Conservation (phyloP, 2,797 vertebrate species). For the Tolypeutes matacus region DNA sequence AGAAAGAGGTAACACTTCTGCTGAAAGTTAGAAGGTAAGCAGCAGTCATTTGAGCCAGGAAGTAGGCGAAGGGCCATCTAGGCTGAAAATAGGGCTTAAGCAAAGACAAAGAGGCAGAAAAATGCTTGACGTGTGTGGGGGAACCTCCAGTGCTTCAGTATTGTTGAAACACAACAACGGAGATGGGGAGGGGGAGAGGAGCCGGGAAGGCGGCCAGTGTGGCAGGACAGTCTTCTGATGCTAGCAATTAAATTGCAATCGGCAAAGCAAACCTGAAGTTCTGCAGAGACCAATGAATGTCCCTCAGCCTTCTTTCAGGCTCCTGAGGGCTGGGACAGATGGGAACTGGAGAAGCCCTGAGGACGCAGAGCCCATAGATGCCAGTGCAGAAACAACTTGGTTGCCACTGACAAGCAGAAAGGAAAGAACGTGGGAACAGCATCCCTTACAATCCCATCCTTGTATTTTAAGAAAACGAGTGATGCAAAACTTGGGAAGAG, state of each 20-base stretch:
- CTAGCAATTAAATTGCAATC: not conserved
- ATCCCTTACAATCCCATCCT: constrained; percentile 70
- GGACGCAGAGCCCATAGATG: not conserved
- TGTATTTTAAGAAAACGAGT: constrained; percentile 78
- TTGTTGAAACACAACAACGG: not conserved
- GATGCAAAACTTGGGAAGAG: constrained; percentile 76
- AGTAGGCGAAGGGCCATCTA: not conserved
- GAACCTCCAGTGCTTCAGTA: not conserved
- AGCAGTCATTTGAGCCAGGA: not conserved
- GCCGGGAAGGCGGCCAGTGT: not conserved
- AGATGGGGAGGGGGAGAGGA: not conserved
- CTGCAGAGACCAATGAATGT: not conserved
- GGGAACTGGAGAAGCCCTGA: not conserved
- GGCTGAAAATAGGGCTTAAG: not conserved
- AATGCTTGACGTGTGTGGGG: not conserved
- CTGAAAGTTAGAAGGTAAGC: not conserved
- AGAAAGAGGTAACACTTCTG: not conserved
- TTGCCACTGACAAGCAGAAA: constrained; percentile 38
- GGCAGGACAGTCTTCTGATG: not conserved
- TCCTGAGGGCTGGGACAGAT: not conserved
- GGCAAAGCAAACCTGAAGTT: not conserved
- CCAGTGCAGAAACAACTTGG: not conserved
- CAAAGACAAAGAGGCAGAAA: not conserved
- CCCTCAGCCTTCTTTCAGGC: not conserved
- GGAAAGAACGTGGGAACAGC: constrained; percentile 61